phyloP scores from a whole-genome alignment of 53 echinoderm and acorn worm species.

The Zoroaster sp. region DNA sequence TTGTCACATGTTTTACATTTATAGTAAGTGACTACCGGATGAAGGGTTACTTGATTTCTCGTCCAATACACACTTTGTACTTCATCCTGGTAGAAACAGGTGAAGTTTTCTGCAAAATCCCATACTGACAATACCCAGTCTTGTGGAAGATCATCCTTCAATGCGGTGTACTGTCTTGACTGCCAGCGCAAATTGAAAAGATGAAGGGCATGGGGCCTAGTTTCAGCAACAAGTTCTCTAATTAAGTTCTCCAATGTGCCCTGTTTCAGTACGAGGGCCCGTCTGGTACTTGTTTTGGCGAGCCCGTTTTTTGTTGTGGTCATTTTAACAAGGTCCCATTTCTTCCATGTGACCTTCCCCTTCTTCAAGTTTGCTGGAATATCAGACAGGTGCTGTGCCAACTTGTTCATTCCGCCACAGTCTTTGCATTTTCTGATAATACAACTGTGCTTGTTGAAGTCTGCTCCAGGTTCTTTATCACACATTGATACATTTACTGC shows the following conservation, averaged over 20 bases:
- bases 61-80: constrained; percentile 28
- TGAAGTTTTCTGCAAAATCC: constrained; percentile 51
- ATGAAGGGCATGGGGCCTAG: constrained; percentile 14
- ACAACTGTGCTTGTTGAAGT: constrained; percentile 18
- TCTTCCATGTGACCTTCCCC: constrained; percentile 17
- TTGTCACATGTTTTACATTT: constrained; percentile 27
- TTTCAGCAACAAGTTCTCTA: constrained; percentile 4
- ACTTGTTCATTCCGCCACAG: constrained; percentile 21
- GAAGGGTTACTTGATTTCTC: constrained; percentile 33
- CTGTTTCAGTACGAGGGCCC: constrained; percentile 17
- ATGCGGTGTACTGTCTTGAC: neutral
- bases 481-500: constrained; percentile 27
- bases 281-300: neutral
- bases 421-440: neutral
- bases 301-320: neutral
- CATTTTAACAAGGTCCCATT: constrained; percentile 3
- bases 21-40: constrained; percentile 53
- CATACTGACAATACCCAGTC: constrained; percentile 49
- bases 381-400: constrained; percentile 2
- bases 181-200: constrained; percentile 45
- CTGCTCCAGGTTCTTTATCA: constrained; percentile 11
- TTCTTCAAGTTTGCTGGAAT: neutral
- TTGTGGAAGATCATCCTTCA: constrained; percentile 10
- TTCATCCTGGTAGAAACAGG: constrained; percentile 37
- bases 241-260: constrained; percentile 24